phyloP scores from a whole-genome alignment of 2,113 vertebrate species.

The Crotophaga sulcirostris region DNA sequence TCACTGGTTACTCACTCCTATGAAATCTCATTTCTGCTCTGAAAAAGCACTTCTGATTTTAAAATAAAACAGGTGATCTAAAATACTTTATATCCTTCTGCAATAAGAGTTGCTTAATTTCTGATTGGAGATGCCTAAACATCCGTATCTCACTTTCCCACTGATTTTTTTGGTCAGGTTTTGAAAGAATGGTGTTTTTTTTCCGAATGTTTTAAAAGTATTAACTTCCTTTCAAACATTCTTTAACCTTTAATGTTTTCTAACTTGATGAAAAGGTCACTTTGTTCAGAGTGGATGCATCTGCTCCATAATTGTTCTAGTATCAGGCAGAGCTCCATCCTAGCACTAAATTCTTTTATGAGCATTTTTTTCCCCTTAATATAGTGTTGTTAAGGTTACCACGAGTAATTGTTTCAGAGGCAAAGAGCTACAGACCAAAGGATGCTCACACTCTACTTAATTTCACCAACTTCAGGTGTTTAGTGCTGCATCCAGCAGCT shows the following conservation, averaged over 20 bases:
- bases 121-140: not conserved
- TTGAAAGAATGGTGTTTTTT: constrained; percentile 49
- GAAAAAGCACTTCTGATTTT: constrained; percentile 20
- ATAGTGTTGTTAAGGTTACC: constrained; percentile 47
- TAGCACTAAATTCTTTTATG: constrained; percentile 27
- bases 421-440: constrained; percentile 48
- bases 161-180: constrained; percentile 43
- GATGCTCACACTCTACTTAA: constrained; percentile 43
- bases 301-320: constrained; percentile 71
- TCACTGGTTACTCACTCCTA: not conserved
- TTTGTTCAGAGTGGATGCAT: constrained; percentile 71
- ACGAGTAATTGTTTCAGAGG: constrained; percentile 20
- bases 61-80: not conserved
- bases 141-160: not conserved
- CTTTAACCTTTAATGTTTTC: constrained; percentile 81
- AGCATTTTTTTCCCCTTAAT: not conserved
- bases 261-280: constrained; percentile 80
- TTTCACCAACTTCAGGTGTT: constrained; percentile 47
- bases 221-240: constrained; percentile 78
- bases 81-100: not conserved
- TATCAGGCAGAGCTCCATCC: constrained; percentile 52
- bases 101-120: not conserved
- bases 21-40: not conserved
- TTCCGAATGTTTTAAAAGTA: constrained; percentile 69
- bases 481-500: constrained; percentile 7